phyloP scores from a whole-genome alignment of 2,113 vertebrate species.

The Malurus cyaneus region DNA sequence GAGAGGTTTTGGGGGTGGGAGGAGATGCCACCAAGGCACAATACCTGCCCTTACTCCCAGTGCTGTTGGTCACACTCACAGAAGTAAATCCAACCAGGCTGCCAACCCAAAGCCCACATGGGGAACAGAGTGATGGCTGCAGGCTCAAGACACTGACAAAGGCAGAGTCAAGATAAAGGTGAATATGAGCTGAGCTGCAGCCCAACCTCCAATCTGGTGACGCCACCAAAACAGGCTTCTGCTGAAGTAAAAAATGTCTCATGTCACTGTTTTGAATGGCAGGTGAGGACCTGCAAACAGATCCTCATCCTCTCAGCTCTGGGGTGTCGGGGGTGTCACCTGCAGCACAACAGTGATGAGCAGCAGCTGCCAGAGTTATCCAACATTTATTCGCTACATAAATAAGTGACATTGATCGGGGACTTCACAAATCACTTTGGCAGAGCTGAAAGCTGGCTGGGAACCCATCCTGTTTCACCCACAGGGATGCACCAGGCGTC shows the following conservation, averaged over 20 bases:
- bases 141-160: rapidly evolving
- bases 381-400: slow-evolving; percentile 51
- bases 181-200: not conserved
- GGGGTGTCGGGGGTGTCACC: not conserved
- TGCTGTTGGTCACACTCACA: rapidly evolving
- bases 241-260: not conserved
- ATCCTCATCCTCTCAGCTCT: not conserved
- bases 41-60: not conserved
- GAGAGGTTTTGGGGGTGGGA: not conserved
- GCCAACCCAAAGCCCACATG: not conserved
- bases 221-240: not conserved
- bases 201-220: not conserved
- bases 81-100: not conserved
- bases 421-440: slow-evolving; percentile 2
- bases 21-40: not conserved
- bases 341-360: not conserved
- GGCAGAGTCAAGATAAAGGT: not conserved
- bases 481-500: not conserved
- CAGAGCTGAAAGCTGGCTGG: slow-evolving; percentile 34
- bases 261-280: not conserved
- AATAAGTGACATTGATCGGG: not conserved
- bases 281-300: not conserved
- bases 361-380: not conserved
- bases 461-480: not conserved
- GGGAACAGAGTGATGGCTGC: not conserved